Base-by-base conservation (phyloP, 2,797 vertebrate species). In the Aotus griseimembra region DNA sequence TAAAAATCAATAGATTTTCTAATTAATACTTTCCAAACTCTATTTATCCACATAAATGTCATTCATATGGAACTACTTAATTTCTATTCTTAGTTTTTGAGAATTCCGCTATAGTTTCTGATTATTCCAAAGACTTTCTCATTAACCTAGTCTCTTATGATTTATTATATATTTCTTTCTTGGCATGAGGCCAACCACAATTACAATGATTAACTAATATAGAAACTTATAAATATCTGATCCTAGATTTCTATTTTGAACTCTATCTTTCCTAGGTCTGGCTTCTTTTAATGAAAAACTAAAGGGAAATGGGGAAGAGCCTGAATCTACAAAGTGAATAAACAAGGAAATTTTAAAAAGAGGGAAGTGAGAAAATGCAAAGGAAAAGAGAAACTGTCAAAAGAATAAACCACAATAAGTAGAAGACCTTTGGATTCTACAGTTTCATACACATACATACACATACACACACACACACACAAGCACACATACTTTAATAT, bases 1-100 rank as follows among this genome's bases (percentile, higher is more conserved):
- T n/a, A 55, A 83, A 83, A 57, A 64, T 97, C 11, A 94, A 70
- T 95, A 67, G 20, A 67, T 96, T 97, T 97, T 96, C 64, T 93
- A 94, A 96, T 94, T 52, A 85, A n/a, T 83, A 93, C 28, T 1
- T 92, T 96, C 72, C 15, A 97, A 92, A 94, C 83, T 39, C 33
- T 92, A 67, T 85, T 88, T 81, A 83, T 70, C 15, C 80, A 4
- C 52, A 95, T 41, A 39, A 95, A 95, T 3, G 61, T 50, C 28
- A 94, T 83, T 48, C 44, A 36, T 58, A 96, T 39, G 17, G 46
- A 96, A 88, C 13, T 64, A 86, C 7, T 92, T 30, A 79, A 81
- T 96, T 95, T 92, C 84, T 70, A 83, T 44, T 87, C 14, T 93
- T 92, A 86, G 50, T 90, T 57, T 97, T 89, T 36, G 30, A 67